Percentiles rank a stretch among this genome's conserved stretches.
These are phyloP conservation scores for Hipposideros larvatus DNA, from an alignment of 2,797 vertebrate genomes.

Conservation along the genomic window DNA sequence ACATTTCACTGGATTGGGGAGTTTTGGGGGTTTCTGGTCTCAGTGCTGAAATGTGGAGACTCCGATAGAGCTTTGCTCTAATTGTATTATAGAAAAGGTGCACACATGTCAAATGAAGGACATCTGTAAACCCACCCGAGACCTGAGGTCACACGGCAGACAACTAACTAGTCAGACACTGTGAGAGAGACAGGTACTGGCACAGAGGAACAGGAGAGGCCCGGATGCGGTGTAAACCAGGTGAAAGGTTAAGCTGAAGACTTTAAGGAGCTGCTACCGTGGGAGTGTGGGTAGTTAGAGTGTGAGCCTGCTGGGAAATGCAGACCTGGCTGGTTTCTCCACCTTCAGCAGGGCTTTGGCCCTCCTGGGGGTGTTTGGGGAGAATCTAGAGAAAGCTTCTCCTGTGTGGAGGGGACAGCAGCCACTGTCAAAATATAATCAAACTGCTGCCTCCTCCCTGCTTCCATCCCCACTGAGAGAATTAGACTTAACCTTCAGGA, in stretches of 20 bases:
- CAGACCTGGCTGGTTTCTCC: not conserved
- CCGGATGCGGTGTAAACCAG: too few relatives aligned
- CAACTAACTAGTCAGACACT: too few relatives aligned
- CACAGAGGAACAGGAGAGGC: not conserved
- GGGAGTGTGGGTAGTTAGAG: not conserved
- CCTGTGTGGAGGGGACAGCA: not conserved
- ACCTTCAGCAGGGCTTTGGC: not conserved
- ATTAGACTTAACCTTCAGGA: not conserved
- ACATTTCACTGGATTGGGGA: not conserved
- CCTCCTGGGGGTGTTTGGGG: not conserved
- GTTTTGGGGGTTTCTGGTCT: not conserved
- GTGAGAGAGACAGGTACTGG: not conserved
- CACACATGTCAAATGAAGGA: not conserved
- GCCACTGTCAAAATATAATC: not conserved
- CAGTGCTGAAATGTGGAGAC: not conserved
- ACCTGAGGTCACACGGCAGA: not conserved
- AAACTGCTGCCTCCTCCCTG: fast-evolving
- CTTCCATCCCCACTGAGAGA: not conserved
- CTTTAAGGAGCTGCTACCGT: not conserved
- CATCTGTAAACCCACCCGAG: not conserved
- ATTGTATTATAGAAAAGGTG: not conserved
- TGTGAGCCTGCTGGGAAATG: not conserved
- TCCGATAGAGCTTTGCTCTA: not conserved
- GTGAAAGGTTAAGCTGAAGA: not conserved
- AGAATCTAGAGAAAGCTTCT: not conserved